Base-by-base conservation (phyloP, 2,797 vertebrate species). In the Arrhamphus sclerolepis region DNA sequence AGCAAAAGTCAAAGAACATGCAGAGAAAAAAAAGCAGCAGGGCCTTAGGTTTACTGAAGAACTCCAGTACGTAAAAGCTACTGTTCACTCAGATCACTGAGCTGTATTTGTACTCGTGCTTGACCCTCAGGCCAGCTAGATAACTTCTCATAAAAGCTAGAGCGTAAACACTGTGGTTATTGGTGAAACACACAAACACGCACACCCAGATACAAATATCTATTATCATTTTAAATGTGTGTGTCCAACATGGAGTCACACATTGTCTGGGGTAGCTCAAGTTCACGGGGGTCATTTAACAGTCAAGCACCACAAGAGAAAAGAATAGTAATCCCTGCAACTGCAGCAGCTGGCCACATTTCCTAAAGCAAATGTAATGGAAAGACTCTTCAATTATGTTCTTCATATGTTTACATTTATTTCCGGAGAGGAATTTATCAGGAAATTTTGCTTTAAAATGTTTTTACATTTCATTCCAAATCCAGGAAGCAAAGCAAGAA, bases 91-190 rank as follows among this genome's bases (percentile, higher is more conserved):
- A 67, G 57, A 80, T 79, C 67, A 72, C 73, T 62, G 40, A 61
- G 51, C 51, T 73, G 29, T 87, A 62, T 80, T 87, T 87, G 84
- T 80, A 61, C 73, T 81, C 68, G 70, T 61, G 73, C 74, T 70
- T 75, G 83, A 87, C 78, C 86, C 73, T 49, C 10, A 19, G 84
- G 77, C 70, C 65, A 57, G 63, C 50, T 2, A 74, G 81, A 89
- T 84, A 82, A 75, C 67, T 85, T 63, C 57, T 68, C 46, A 61
- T 59, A 58, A 71, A 63, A 72, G 78, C 59, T 16, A 46, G 21
- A 66, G 57, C 62, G 70, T 49, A 66, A 78, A 56, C 61, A 56
- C 57, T 71, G 78, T 19, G 61, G 71, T 75, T 82, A 60, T 31
- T 72, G 76, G 48, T 46, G 59, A 62, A 66, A 74, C 59, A 57